Evolutionary conservation across 2,113 vertebrate genomes (phyloP), one percentile per base, ranked within the genome.

Genomic region (Myxocyprinus asiaticus): DNA sequence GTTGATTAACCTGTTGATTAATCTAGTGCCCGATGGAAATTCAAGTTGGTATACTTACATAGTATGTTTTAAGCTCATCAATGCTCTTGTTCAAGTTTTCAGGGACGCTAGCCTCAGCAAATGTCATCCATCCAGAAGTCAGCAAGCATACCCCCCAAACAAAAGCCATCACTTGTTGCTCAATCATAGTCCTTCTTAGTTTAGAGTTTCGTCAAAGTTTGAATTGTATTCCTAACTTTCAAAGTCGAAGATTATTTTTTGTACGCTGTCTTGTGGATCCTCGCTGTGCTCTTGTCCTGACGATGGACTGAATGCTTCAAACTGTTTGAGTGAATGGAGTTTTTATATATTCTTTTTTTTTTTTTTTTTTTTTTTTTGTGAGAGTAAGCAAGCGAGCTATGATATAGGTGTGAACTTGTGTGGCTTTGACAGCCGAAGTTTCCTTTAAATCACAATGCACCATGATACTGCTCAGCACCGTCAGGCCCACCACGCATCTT

Each of bases 371-470:
- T 33, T 78, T 78, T 67, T 73, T 78, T 74, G 69, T 9, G 78
- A 44, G 51, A 45, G 68, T 22, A n/a, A 56, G 42, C n/a, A 3
- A 64, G 75, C 62, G 50, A 11, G 56, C 62, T 70, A 4, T 50
- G 67, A 70, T 69, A 51, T 62, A 84, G 79, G 83, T 84, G 83
- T 81, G 83, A 84, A 83, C 22, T 59, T 48, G 73, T 81, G 76
- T 70, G 65, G 76, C 48, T 67, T 82, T 47, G 22, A 72, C 77
- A 59, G 12, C 14, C 63, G 45, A 61, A 51, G 79, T 84, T 84
- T 84, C 83, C 83, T 76, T 76, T 81, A 76, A 84, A 84, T 81
- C 79, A 84, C 22, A 84, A 81, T 81, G 82, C 62, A 84, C 66
- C 48, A 81, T 78, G 50, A 8, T 77, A 42, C 64, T 12, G 77